phyloP scores from a whole-genome alignment of 2,888 invertebrate genomes.

The Nemoura dubitans region DNA sequence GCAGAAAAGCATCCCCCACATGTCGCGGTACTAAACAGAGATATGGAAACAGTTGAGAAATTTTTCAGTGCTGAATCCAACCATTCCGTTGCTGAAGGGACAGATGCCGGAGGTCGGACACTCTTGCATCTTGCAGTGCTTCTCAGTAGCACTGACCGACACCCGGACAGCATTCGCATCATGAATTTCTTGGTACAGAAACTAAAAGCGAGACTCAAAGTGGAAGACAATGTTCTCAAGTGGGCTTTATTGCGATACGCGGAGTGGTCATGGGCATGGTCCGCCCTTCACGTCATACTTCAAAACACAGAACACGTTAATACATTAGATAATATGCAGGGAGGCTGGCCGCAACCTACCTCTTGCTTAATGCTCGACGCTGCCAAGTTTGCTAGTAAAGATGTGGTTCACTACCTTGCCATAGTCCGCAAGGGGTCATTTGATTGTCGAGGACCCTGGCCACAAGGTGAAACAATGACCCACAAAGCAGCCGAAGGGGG shows the following conservation, averaged over 20 bases:
- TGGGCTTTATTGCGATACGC: constrained; percentile 42
- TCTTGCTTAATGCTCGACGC: not conserved
- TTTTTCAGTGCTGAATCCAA: too few species aligned
- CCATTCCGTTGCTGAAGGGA: too few species aligned
- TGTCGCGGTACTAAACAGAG: too few species aligned
- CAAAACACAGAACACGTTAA: too few species aligned
- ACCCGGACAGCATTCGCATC: not conserved
- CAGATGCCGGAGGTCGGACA: too few species aligned
- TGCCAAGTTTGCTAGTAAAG: not conserved
- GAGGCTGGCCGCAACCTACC: too few species aligned
- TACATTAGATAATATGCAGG: too few species aligned
- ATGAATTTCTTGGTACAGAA: constrained; percentile 31
- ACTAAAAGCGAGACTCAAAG: not conserved
- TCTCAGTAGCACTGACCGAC: too few species aligned
- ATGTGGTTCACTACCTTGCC: not conserved
- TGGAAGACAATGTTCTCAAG: constrained; percentile 34
- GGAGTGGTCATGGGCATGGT: constrained; percentile 39
- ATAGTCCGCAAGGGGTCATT: not conserved
- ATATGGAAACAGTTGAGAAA: too few species aligned
- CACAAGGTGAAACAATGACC: not conserved
- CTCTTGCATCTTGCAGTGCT: too few species aligned
- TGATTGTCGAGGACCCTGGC: not conserved
- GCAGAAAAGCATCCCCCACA: too few species aligned
- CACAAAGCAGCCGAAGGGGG: not conserved
- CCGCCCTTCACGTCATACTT: constrained; percentile 2